Evolutionary conservation across 2,888 invertebrate species (phyloP), one percentile per base, ranked within the genome.

Genomic region (Latrodectus hesperus): DNA sequence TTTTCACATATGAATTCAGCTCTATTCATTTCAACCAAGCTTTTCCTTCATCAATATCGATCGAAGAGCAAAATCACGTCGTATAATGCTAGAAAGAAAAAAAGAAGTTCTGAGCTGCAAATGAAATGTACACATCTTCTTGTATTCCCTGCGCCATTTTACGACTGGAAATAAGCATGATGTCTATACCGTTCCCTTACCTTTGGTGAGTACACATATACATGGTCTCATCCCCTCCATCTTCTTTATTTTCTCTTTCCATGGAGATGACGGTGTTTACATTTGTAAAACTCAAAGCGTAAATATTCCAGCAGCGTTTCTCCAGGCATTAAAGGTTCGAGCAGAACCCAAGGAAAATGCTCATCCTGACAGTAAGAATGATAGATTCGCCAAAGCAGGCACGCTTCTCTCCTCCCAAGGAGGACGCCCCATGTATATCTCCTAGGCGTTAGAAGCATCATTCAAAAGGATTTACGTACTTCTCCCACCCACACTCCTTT

Each of bases 231-330:
- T 38, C 38, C 38, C 6, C 38, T 38, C 38, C 38, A 38, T 38
- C 38, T 38, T 38, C 38, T 38, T 38, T 38, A 38, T 38, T 38
- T 38, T 38, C 38, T 38, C 38, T 38, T 38, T 38, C 38, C 38
- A 38, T 38, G 38, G 26, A 22, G 26, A 16, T 22, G 53, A 16
- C 76, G 53, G 60, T 74, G 82, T 82, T 75, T 82, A 75, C 82
- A 82, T 82, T 82, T 82, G 82, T 82, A 82, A 82, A 73, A 74
- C 74, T 82, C 82, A 82, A 82, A 82, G 74, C 82, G 82, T 82
- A 82, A 82, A 82, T 82, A 82, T 82, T 82, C 82, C 74, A 49
- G 74, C 16, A 38, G 74, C 67, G 82, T 74, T 74, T 82, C 73
- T 82, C 52, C 67, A 67, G 74, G 82, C 82, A 82, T 82, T 82